Evolutionary conservation across 2,797 vertebrate genomes (phyloP).

Genomic region (Thalassophryne amazonica): DNA sequence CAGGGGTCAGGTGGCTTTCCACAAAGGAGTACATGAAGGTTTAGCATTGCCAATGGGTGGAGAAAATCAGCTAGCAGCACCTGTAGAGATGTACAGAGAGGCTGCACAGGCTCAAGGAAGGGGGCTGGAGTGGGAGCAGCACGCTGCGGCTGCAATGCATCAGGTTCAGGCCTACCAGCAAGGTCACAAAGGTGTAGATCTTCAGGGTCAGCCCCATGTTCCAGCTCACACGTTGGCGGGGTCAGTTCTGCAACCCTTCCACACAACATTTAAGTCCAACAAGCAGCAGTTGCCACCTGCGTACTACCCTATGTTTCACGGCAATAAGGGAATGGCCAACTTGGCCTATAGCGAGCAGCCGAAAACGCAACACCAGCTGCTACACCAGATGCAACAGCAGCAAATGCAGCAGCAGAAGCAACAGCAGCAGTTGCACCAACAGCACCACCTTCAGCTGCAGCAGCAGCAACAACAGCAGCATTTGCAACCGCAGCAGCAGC

Average conservation of each 20-base stretch:
- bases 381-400: slow-evolving; percentile 65
- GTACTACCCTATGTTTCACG: slow-evolving; percentile 81
- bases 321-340: slow-evolving; percentile 78
- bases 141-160: slow-evolving; percentile 61
- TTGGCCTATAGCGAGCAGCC: slow-evolving; percentile 74
- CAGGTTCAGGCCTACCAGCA: slow-evolving; percentile 74
- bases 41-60: slow-evolving; percentile 65
- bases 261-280: slow-evolving; percentile 85
- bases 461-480: slow-evolving; percentile 39
- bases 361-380: slow-evolving; percentile 64
- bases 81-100: slow-evolving; percentile 71
- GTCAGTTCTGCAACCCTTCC: slow-evolving; percentile 85
- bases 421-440: slow-evolving; percentile 65
- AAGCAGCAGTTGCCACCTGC: slow-evolving; percentile 79
- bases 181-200: slow-evolving; percentile 72
- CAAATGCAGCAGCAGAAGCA: slow-evolving; percentile 41
- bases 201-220: slow-evolving; percentile 56
- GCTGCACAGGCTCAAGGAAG: slow-evolving; percentile 52
- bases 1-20: slow-evolving; percentile 70
- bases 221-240: slow-evolving; percentile 59
- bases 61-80: slow-evolving; percentile 74
- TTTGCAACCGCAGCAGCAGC: slow-evolving; percentile 68
- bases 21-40: slow-evolving; percentile 68
- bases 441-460: slow-evolving; percentile 60
- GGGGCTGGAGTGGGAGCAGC: slow-evolving; percentile 78